Evolutionary conservation across 2,113 vertebrate genomes (phyloP).

Genomic region (Neotragus moschatus): DNA sequence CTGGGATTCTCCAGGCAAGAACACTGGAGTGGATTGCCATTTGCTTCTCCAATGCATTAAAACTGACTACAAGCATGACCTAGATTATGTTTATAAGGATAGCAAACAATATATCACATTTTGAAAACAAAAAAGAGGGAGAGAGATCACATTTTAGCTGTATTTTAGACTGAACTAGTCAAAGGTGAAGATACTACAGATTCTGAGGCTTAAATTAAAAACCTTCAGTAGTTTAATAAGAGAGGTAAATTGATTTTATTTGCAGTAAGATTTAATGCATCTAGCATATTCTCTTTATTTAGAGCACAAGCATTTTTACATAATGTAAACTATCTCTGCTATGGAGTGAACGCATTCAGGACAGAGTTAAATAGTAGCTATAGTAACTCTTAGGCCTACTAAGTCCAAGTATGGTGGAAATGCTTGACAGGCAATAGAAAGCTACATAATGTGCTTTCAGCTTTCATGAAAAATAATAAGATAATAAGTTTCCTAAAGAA

Average conservation of each 20-base stretch:
- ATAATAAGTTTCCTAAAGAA: conserved; percentile 64
- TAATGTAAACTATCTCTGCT: conserved; percentile 39
- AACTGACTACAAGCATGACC: background rate
- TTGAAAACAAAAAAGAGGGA: background rate
- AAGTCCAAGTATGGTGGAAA: conserved; percentile 36
- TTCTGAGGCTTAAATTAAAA: conserved; percentile 21
- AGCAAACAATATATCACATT: background rate
- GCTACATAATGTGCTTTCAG: conserved; percentile 56
- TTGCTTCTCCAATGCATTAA: too few relatives aligned
- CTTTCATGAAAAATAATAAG: conserved; percentile 64
- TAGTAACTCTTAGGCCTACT: conserved; percentile 39
- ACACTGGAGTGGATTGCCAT: too few relatives aligned
- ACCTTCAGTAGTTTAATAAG: conserved; percentile 8
- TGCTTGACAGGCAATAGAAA: conserved; percentile 49
- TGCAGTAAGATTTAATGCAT: conserved; percentile 28
- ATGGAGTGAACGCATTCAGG: conserved; percentile 29
- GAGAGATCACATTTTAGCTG: background rate
- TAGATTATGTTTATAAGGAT: background rate
- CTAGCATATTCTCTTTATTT: conserved; percentile 8
- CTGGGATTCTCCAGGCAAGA: too few relatives aligned
- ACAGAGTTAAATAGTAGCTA: conserved; percentile 58
- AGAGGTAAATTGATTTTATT: conserved; percentile 34
- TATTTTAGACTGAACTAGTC: background rate
- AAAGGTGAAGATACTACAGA: background rate
- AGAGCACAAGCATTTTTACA: conserved; percentile 52